phyloP scores from a whole-genome alignment of 2,888 invertebrate species.

The Catocala sponsa region DNA sequence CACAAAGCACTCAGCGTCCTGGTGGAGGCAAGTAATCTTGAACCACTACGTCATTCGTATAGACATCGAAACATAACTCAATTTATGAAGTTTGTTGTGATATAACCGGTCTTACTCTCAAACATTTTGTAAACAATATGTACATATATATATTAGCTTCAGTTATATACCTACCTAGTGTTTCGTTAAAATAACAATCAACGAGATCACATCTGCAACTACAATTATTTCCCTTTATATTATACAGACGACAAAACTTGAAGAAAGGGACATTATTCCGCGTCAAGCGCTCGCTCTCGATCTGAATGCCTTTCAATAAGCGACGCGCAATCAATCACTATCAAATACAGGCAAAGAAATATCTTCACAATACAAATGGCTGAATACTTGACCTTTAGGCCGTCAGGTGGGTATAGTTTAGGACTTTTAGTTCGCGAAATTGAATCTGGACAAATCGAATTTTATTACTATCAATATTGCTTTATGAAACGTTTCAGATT shows the following conservation, averaged over 20 bases:
- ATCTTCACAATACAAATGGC: conserved; percentile 52
- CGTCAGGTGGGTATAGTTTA: conserved; percentile 5
- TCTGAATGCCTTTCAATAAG: conserved; percentile 60
- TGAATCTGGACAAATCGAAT: not conserved
- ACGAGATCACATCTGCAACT: not conserved
- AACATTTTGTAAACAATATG: too few species aligned
- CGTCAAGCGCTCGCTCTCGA: conserved; percentile 46
- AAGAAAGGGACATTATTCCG: conserved; percentile 53
- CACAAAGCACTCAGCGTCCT: too few species aligned
- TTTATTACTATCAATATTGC: not conserved
- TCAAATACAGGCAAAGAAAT: conserved; percentile 66
- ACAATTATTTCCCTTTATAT: conserved; percentile 14
- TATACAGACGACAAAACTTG: conserved; percentile 34
- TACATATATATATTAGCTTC: too few species aligned
- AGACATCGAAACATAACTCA: too few species aligned
- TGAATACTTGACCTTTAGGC: conserved; percentile 44
- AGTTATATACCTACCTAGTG: too few species aligned
- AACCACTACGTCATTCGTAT: too few species aligned
- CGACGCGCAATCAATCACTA: conserved; percentile 67
- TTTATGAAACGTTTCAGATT: not conserved
- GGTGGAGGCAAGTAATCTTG: too few species aligned
- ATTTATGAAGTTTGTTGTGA: too few species aligned
- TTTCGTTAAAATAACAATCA: not conserved
- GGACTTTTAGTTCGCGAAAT: not conserved
- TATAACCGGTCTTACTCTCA: too few species aligned